Percentiles rank a stretch among this genome's conserved stretches.
Conservation (phyloP, 2,113 vertebrate species). For the Siniperca knerii region DNA sequence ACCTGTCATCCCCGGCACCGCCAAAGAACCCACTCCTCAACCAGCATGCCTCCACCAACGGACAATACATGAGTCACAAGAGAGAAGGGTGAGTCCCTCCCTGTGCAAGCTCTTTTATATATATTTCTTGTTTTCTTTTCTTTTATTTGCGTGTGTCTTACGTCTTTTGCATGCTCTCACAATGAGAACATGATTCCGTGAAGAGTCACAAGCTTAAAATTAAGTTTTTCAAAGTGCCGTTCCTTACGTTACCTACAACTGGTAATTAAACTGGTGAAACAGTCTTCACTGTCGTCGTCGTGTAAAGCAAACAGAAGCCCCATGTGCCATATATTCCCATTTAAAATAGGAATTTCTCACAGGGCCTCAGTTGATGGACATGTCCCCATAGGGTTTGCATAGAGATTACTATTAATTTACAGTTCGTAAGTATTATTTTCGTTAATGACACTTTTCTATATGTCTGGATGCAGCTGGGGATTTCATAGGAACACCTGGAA, state of each 20-base stretch:
- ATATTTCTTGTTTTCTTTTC: background rate
- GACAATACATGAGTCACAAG: conserved; percentile 95
- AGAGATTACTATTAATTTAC: conserved; percentile 76
- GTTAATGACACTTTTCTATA: conserved; percentile 64
- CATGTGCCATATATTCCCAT: conserved; percentile 42
- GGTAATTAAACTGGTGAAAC: conserved; percentile 46
- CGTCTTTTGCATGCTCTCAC: background rate
- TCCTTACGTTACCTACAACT: background rate
- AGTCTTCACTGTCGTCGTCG: conserved; percentile 54
- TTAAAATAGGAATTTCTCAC: conserved; percentile 59
- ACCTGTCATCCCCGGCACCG: conserved; percentile 92
- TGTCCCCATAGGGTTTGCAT: conserved; percentile 65
- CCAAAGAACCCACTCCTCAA: conserved; percentile 94
- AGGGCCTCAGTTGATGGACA: conserved; percentile 69
- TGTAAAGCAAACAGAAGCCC: conserved; percentile 64
- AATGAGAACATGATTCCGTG: conserved; percentile 2
- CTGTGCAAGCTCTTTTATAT: background rate
- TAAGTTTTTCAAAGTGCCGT: background rate
- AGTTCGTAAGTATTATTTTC: conserved; percentile 76
- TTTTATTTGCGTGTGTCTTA: background rate
- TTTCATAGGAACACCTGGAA: conserved; percentile 69
- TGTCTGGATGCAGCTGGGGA: conserved; percentile 60
- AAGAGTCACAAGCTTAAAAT: background rate
- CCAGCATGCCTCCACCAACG: conserved; percentile 96
- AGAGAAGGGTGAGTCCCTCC: conserved; percentile 91